Evolutionary conservation across 1,140 invertebrate species (phyloP), one percentile per base, ranked within the genome.

Genomic region (Drosophila mayri): DNA sequence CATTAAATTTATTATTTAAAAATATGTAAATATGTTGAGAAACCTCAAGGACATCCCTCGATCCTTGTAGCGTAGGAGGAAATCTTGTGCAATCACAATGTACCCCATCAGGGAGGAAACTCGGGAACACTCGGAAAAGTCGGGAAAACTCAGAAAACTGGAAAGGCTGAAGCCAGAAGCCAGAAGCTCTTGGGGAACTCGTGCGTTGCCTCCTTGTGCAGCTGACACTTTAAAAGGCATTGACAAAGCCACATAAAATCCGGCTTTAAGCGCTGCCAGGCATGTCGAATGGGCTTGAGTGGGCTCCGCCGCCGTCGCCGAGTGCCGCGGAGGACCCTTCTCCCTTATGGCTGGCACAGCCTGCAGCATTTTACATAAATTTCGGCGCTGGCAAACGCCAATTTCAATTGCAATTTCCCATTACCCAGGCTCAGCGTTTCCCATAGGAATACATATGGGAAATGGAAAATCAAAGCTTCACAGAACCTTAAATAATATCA

Each of bases 311-410:
- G 55, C 50, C 50, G 16, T 40, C 28, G 55, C 35, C 40, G 58
- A 50, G 70, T 41, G 71, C 55, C 35, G 30, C 35, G 55, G 37
- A 65, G 58, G 38, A 61, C 41, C 71, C 50, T 75, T 77, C 59
- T 49, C 63, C 63, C 47, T 66, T 68, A 57, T 22, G 40, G 43
- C 49, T 28, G 30, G 25, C 52, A 68, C 54, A 62, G 80, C 85
- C 84, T 78, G 68, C 76, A 84, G 84, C 85, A 81, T 84, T 87
- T 87, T 87, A 80, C 85, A 87, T 84, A 90, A 88, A 87, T 80
- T 83, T 71, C 67, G 32, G 62, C 47, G 59, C 35, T 71, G 32
- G 66, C 70, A 67, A 54, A 44, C 49, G 81, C 70, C 82, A 79
- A 84, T 84, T 87, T 87, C 84, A 87, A 90, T 88, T 87, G 80